Percentiles rank a stretch among this genome's conserved stretches.
These are phyloP conservation scores for Borostomias antarcticus DNA, from an alignment of 2,797 vertebrate genomes.

Conservation along the genomic window DNA sequence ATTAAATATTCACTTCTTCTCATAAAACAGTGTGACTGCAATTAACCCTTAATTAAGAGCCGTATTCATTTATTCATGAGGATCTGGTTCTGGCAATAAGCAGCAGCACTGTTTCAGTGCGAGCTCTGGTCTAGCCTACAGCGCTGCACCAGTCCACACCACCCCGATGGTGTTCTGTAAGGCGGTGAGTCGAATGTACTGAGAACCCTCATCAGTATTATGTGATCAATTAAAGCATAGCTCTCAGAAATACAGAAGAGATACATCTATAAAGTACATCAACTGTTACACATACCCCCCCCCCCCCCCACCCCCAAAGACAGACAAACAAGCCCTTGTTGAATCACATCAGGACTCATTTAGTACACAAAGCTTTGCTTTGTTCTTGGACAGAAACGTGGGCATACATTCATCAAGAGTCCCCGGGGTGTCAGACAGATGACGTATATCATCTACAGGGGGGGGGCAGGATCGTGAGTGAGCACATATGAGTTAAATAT, in stretches of 20 bases:
- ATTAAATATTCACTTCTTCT: slow-evolving; percentile 9
- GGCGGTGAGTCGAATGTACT: background rate
- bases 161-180: background rate
- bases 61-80: slow-evolving; percentile 4
- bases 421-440: background rate
- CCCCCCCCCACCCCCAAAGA: too few species aligned
- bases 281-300: background rate
- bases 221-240: background rate
- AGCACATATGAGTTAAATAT: background rate
- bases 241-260: background rate
- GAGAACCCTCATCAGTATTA: too few species aligned
- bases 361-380: slow-evolving; percentile 2
- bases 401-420: background rate
- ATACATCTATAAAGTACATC: too few species aligned
- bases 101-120: background rate
- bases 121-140: background rate
- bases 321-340: background rate
- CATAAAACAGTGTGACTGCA: slow-evolving; percentile 1
- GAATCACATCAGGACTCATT: background rate
- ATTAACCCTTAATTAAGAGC: slow-evolving; percentile 13
- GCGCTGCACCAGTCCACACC: background rate
- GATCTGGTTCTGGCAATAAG: background rate
- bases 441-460: background rate
- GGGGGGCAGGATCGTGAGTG: background rate
- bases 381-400: background rate